Evolutionary conservation across 2,113 vertebrate genomes (phyloP), one percentile per base, ranked within the genome.

Genomic region (Aldabrachelys gigantea): DNA sequence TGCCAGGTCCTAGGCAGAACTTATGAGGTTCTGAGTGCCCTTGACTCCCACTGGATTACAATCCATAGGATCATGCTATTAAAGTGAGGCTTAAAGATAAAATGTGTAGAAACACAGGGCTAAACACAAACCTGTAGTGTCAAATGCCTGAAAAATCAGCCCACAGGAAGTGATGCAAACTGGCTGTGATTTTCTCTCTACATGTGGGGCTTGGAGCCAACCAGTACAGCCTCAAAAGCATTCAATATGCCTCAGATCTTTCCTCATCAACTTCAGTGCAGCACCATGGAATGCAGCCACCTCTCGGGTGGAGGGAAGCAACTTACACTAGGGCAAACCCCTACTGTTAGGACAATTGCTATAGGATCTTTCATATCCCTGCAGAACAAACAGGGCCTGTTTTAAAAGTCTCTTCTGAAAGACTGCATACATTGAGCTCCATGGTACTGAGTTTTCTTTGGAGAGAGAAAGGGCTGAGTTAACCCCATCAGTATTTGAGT

Each of bases 21-120:
- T 83, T 11, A 6, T 5, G 54, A 54, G 44, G 17, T n/a, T 25
- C 80, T n/a, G 16, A 0, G 2, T 2, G 53, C n/a, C 57, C 53
- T 52, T n/a, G 38, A 82, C 31, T 54, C 72, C 22, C 38, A 38
- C 8, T 25, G 72, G 10, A 10, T 38, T 72, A 72, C 10, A 75
- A 22, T 44, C 78, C 27, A 2, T 2, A 65, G 19, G 27, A 50
- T 49, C 50, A 4, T 1, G 24, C 44, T 27, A 7, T 85, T 44
- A 41, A 82, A 56, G 31, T 17, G 19, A 47, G 4, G 6, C 47
- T 38, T 88, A 17, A 11, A 79, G 50, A 82, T 35, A 81, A 56
- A 62, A 44, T 82, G 22, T 3, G 35, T n/a, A 35, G n/a, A 47
- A 52, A 69, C 80, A 24, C 2, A 25, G 21, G 50, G 49, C 57